Conservation (phyloP, 2,888 invertebrate species). For the Diadromus collaris region DNA sequence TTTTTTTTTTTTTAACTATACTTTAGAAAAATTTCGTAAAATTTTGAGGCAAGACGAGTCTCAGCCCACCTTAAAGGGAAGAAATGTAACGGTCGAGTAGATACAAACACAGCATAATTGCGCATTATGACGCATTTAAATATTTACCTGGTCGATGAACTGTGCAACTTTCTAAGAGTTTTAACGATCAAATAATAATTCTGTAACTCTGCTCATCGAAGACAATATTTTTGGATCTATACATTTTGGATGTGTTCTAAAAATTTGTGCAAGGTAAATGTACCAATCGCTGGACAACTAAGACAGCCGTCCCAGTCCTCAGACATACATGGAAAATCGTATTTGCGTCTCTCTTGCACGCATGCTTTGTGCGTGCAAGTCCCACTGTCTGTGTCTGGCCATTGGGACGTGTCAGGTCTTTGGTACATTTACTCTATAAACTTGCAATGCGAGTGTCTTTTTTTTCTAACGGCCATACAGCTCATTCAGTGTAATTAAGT, state of each 20-base stretch:
- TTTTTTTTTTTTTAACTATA: slow-evolving; percentile 28
- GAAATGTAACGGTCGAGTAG: background rate
- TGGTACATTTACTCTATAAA: too few relatives aligned
- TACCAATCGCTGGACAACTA: too few relatives aligned
- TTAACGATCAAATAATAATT: background rate
- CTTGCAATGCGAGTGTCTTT: background rate
- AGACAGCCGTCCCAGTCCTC: too few relatives aligned
- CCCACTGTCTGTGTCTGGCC: too few relatives aligned
- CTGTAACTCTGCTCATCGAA: background rate
- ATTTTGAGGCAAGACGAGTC: background rate
- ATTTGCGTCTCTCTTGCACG: too few relatives aligned
- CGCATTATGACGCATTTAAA: background rate
- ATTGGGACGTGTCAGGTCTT: too few relatives aligned
- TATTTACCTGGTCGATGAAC: background rate
- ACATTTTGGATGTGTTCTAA: too few relatives aligned
- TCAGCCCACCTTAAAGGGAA: background rate
- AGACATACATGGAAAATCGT: too few relatives aligned
- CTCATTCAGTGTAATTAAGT: background rate
- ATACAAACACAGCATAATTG: background rate
- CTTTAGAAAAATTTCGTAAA: slow-evolving; percentile 11
- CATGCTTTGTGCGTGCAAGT: too few relatives aligned
- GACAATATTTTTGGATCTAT: background rate
- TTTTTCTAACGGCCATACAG: background rate
- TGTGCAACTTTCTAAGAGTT: background rate
- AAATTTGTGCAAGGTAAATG: too few relatives aligned